Conservation (phyloP, 2,888 invertebrate genomes). For the Kuschelorhynchus macadamiae region DNA sequence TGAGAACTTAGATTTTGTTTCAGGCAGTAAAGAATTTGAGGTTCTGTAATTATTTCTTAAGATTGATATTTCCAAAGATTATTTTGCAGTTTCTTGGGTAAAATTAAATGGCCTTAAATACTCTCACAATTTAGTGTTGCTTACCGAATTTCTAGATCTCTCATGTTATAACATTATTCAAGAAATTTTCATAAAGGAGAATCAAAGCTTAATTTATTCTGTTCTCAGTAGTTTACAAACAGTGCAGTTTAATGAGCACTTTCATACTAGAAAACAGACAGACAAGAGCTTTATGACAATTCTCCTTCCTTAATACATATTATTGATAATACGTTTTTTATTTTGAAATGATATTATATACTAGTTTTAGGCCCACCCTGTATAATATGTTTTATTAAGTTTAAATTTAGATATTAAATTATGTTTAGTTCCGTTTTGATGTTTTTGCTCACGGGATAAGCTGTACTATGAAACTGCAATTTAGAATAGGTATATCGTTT, state of each 20-base stretch:
- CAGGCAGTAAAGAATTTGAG: neutral
- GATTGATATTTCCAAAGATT: neutral
- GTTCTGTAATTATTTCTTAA: neutral
- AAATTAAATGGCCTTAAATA: slow-evolving; percentile 2
- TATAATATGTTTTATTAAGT: no score
- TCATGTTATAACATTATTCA: neutral
- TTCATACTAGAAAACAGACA: no score
- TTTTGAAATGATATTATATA: no score
- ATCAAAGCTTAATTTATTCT: neutral
- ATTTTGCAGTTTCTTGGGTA: slow-evolving; percentile 6
- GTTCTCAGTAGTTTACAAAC: neutral
- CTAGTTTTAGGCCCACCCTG: no score
- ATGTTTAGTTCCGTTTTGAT: no score
- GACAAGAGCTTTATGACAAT: no score
- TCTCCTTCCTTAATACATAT: no score
- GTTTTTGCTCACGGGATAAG: no score
- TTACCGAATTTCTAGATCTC: neutral
- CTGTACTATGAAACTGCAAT: no score
- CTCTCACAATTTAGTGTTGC: neutral
- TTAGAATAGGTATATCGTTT: no score
- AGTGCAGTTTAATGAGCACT: slow-evolving; percentile 2
- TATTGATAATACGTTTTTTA: no score
- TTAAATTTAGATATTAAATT: no score
- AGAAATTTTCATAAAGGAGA: slow-evolving; percentile 1
- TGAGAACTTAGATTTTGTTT: slow-evolving; percentile 2